phyloP scores from a whole-genome alignment of 2,888 invertebrate species.

The Atethmia centrago region DNA sequence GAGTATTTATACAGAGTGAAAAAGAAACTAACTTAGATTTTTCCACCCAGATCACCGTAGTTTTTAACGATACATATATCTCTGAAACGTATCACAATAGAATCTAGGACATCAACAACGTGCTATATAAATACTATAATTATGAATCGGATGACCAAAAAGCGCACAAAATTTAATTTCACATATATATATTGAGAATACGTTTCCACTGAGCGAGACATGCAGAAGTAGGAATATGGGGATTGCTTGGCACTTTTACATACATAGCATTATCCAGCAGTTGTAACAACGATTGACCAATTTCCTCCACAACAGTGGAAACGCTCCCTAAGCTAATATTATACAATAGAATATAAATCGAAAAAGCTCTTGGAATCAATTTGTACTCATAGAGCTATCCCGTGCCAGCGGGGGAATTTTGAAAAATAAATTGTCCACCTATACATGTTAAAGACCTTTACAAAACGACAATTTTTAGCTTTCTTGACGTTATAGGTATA shows the following conservation, averaged over 20 bases:
- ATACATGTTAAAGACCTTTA: constrained; percentile 9
- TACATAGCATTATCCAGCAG: background rate
- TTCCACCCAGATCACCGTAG: background rate
- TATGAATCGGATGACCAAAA: constrained; percentile 51
- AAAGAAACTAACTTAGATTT: constrained; percentile 3
- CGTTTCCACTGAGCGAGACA: constrained; percentile 37
- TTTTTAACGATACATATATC: constrained; percentile 40
- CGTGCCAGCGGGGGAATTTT: constrained; percentile 58
- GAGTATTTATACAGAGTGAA: background rate
- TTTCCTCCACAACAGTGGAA: constrained; percentile 7
- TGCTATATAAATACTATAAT: constrained; percentile 34
- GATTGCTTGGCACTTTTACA: background rate
- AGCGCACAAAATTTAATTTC: constrained; percentile 36
- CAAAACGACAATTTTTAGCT: constrained; percentile 9
- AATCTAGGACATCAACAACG: constrained; percentile 49
- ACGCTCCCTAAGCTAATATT: constrained; percentile 7
- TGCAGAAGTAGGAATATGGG: background rate
- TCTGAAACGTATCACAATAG: constrained; percentile 37
- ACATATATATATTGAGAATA: background rate
- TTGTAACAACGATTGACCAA: background rate
- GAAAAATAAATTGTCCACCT: constrained; percentile 35
- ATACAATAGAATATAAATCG: constrained; percentile 22
- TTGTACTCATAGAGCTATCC: constrained; percentile 48
- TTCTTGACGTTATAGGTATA: background rate
- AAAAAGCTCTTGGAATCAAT: constrained; percentile 41